Conservation (phyloP, 2,888 invertebrate species). For the Villa cingulata region DNA sequence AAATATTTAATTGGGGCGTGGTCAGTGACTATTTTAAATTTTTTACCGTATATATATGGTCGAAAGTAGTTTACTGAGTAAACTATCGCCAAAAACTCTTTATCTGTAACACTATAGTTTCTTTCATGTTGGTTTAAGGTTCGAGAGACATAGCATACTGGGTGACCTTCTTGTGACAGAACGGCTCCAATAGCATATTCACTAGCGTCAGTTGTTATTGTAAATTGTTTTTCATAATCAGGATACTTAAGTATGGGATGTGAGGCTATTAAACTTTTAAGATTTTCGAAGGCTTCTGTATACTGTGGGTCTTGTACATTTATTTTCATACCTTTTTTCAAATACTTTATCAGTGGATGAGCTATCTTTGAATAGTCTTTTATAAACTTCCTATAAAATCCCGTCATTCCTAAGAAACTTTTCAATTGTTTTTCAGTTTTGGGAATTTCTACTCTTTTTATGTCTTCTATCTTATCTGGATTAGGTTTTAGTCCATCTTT, state of each 20-base stretch:
- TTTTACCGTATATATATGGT: no score
- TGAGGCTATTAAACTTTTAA: slow-evolving; percentile 8
- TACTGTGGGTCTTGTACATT: slow-evolving; percentile 11
- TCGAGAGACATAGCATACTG: slow-evolving; percentile 4
- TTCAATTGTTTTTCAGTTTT: not conserved
- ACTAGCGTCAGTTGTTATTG: slow-evolving; percentile 13
- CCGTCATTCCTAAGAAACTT: slow-evolving; percentile 3
- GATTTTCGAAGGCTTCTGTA: slow-evolving; percentile 12
- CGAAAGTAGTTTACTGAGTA: no score
- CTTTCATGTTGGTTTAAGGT: no score
- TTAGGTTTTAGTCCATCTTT: no score
- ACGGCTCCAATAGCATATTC: no score
- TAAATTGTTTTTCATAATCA: slow-evolving; percentile 8
- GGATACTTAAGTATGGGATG: slow-evolving; percentile 12
- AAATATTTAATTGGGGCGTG: slow-evolving; percentile 12
- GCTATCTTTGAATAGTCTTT: no score
- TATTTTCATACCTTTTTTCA: slow-evolving; percentile 3
- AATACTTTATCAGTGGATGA: slow-evolving; percentile 8
- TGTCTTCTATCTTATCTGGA: not conserved
- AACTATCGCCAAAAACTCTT: slow-evolving; percentile 7
- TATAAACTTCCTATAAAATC: no score
- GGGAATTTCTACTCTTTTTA: no score
- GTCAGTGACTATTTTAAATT: no score
- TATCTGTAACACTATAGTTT: slow-evolving; percentile 1
- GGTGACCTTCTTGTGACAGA: no score